Percentiles rank a stretch among this genome's conserved stretches.
These are phyloP conservation scores for Heterotilapia buettikoferi DNA, from an alignment of 2,113 vertebrate species.

Conservation along the genomic window DNA sequence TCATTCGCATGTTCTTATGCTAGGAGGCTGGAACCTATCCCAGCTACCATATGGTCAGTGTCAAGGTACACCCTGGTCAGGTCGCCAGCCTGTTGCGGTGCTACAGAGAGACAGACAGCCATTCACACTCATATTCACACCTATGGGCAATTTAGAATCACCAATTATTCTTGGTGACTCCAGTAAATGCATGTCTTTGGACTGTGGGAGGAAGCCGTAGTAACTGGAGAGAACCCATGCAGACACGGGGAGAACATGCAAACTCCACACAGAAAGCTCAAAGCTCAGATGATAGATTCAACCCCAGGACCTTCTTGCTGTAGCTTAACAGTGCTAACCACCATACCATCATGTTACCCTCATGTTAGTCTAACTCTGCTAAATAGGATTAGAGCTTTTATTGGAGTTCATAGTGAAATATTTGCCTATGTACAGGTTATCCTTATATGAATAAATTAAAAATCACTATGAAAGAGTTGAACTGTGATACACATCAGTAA, in stretches of 20 bases:
- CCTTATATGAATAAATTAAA: not conserved
- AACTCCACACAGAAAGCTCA: not conserved
- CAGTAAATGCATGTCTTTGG: too few relatives aligned
- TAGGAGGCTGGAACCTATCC: not conserved
- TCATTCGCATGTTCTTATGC: not conserved
- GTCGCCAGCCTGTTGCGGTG: not conserved
- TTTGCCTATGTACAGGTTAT: not conserved
- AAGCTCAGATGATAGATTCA: not conserved
- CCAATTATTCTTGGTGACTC: too few relatives aligned
- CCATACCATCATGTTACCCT: not conserved
- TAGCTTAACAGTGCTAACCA: not conserved
- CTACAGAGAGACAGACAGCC: not conserved
- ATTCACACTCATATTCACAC: not conserved
- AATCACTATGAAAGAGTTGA: not conserved
- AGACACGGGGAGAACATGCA: too few relatives aligned
- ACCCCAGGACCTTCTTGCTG: not conserved
- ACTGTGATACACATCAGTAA: not conserved
- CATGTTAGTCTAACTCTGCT: not conserved
- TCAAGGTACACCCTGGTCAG: not conserved
- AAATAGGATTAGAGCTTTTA: not conserved
- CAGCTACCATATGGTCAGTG: not conserved
- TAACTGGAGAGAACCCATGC: too few relatives aligned
- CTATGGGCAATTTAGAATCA: too few relatives aligned
- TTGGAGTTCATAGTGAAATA: not conserved
- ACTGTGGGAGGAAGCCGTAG: too few relatives aligned